Evolutionary conservation across 2,797 vertebrate genomes (phyloP), one percentile per base, ranked within the genome.

Genomic region (Coranthus polyacanthus): DNA sequence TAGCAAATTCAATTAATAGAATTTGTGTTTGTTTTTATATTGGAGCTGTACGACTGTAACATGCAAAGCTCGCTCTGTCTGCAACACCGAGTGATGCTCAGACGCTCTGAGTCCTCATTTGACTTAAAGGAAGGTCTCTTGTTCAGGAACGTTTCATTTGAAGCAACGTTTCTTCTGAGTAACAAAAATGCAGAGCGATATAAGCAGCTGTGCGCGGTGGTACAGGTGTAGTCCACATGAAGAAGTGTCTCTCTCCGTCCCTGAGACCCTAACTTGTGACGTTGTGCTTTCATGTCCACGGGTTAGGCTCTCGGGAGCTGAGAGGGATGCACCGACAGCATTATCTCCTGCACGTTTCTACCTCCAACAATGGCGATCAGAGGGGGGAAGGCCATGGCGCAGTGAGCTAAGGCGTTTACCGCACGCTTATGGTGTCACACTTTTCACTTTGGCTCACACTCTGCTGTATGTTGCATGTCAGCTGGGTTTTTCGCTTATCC

Each of bases 241-340:
- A 85, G 76, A 92, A 89, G 97, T 92, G 92, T 95, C 94, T 95
- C 95, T 95, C 98, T 93, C 96, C 92, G 94, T 99, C 98, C 98
- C 98, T 99, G 97, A 99, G 98, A 99, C 98, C 98, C 98, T 99
- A 99, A 99, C 98, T 99, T 99, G 98, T 99, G 98, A 99, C 96
- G 97, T 97, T 97, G 95, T 95, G 95, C 92, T 95, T 95, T 95
- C 94, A 95, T 97, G 96, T 98, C 96, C 98, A 99, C 97, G 96
- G 97, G 98, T 98, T 99, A 96, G 97, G 96, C 95, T 98, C 97
- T 98, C 92, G 96, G 98, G 97, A 99, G 97, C 97, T 97, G 97
- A 89, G 97, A 96, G 97, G 92, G 94, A 95, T 92, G 93, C 96
- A 87, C 91, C 68, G 86, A 85, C 97, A 82, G 93, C 97, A 87